Conservation (phyloP, 2,888 invertebrate genomes). For the Sinhomidia bicolor region DNA sequence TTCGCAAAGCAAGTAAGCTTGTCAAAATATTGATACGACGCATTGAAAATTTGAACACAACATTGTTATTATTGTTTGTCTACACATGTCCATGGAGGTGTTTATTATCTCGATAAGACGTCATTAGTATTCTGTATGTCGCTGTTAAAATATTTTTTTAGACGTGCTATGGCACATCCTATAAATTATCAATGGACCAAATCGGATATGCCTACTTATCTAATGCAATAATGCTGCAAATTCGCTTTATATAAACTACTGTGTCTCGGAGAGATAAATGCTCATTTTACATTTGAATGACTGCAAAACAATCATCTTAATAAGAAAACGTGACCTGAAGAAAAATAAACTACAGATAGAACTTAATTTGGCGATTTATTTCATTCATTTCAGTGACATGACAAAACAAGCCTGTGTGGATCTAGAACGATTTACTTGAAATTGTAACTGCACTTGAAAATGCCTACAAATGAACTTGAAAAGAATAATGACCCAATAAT, state of each 20-base stretch:
- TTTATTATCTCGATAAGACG: not conserved
- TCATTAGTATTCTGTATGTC: too few relatives aligned
- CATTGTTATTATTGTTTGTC: slow-evolving; percentile 19
- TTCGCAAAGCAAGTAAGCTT: not conserved
- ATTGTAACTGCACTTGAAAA: too few relatives aligned
- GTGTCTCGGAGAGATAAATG: not conserved
- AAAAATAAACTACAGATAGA: slow-evolving; percentile 11
- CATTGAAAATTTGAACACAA: not conserved
- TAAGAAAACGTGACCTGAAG: slow-evolving; percentile 2
- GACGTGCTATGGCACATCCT: not conserved
- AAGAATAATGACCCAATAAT: too few relatives aligned
- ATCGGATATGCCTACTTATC: not conserved
- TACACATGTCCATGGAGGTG: not conserved
- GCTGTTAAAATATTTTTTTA: not conserved
- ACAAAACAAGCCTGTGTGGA: too few relatives aligned
- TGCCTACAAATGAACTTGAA: too few relatives aligned
- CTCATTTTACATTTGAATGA: not conserved
- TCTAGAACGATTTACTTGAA: too few relatives aligned
- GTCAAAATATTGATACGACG: not conserved
- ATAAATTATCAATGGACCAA: not conserved
- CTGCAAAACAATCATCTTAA: not conserved
- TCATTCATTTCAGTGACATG: too few relatives aligned
- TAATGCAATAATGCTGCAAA: too few relatives aligned
- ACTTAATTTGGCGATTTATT: not conserved
- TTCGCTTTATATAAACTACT: not conserved